Conservation (phyloP, 2,797 vertebrate genomes). For the Acestrorhynchus altus region DNA sequence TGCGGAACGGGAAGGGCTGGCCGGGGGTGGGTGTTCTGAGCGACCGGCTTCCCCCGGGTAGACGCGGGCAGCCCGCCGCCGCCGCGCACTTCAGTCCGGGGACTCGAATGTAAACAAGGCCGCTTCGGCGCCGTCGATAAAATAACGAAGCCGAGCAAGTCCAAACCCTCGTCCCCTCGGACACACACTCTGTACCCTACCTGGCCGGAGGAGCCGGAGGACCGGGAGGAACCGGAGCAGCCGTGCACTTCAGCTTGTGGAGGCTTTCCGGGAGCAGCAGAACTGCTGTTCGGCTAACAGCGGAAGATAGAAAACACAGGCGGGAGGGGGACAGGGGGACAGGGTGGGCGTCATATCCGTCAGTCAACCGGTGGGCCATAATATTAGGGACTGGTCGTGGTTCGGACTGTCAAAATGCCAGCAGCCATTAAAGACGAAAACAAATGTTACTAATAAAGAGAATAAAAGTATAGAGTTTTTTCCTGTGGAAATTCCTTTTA, state of each 20-base stretch:
- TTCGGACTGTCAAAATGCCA: too few relatives aligned
- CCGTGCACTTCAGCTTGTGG: slow-evolving; percentile 44
- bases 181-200: slow-evolving; percentile 66
- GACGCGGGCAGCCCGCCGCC: slow-evolving; percentile 49
- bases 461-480: too few relatives aligned
- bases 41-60: slow-evolving; percentile 34
- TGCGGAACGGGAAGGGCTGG: too few relatives aligned
- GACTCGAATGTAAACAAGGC: slow-evolving; percentile 86
- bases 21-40: too few relatives aligned
- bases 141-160: slow-evolving; percentile 24
- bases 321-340: slow-evolving; percentile 68
- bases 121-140: slow-evolving; percentile 57
- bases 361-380: not conserved
- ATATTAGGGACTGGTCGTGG: not conserved
- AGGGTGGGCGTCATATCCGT: slow-evolving; percentile 78
- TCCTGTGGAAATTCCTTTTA: too few relatives aligned
- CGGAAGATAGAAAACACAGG: slow-evolving; percentile 71
- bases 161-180: not conserved
- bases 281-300: slow-evolving; percentile 61
- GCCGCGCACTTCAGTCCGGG: slow-evolving; percentile 70
- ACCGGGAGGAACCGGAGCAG: slow-evolving; percentile 33
- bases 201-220: slow-evolving; percentile 54
- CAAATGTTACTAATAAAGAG: too few relatives aligned
- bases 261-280: slow-evolving; percentile 50
- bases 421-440: too few relatives aligned